Conservation (phyloP, 2,797 vertebrate genomes). For the Spinibarbus caldwelli region DNA sequence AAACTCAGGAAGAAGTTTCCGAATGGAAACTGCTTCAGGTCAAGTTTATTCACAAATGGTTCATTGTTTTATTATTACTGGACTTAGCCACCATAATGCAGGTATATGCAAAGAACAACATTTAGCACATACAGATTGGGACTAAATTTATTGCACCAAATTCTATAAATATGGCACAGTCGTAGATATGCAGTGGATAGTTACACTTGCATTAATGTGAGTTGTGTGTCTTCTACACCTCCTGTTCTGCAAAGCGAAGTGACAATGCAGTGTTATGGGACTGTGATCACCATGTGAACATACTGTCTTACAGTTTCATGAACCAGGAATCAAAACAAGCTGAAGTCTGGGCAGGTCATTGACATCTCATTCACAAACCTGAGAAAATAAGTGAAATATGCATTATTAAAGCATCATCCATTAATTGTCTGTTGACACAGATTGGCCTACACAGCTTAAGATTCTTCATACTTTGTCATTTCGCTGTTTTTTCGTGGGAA, state of each 20-base stretch:
- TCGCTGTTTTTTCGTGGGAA: slow-evolving; percentile 77
- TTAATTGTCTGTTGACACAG: neutral
- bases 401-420: slow-evolving; percentile 6
- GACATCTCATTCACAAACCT: slow-evolving; percentile 79
- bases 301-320: neutral
- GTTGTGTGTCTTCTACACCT: neutral
- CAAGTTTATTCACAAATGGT: neutral
- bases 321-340: slow-evolving; percentile 68
- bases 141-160: slow-evolving; percentile 7
- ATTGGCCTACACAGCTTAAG: neutral
- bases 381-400: slow-evolving; percentile 38
- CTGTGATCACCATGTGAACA: neutral
- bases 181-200: neutral
- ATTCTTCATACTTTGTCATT: slow-evolving; percentile 77
- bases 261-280: neutral
- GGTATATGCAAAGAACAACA: slow-evolving; percentile 11
- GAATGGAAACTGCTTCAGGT: neutral
- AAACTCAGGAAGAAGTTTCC: neutral
- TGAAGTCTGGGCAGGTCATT: slow-evolving; percentile 70
- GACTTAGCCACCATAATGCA: neutral
- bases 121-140: neutral
- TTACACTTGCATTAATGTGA: neutral
- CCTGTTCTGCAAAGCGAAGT: neutral
- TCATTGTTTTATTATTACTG: neutral
- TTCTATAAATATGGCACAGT: slow-evolving; percentile 16